Evolutionary conservation across 1,140 invertebrate genomes (phyloP).

Genomic region (Plutomurus gul): DNA sequence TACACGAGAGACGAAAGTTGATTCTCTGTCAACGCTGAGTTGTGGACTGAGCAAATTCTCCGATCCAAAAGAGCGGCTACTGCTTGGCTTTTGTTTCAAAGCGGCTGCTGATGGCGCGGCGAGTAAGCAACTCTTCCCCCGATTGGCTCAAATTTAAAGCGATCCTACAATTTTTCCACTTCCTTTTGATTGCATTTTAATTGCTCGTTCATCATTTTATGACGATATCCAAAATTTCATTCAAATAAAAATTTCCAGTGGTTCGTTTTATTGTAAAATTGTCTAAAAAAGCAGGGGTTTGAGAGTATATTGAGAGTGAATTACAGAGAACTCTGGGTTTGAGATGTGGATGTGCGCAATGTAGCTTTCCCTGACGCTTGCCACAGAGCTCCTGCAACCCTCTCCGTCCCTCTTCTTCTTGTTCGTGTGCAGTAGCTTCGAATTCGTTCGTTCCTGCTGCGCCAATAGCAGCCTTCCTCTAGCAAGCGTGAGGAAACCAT

Average conservation of each 20-base stretch:
- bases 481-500: no score
- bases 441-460: no score
- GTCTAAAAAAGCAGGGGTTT: slow-evolving; percentile 45
- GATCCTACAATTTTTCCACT: slow-evolving; percentile 25
- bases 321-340: slow-evolving; percentile 41
- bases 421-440: not conserved
- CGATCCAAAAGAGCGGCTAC: slow-evolving; percentile 38
- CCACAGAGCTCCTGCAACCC: not conserved
- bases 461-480: no score
- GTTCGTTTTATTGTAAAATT: slow-evolving; percentile 13
- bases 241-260: not conserved
- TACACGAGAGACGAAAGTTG: not conserved
- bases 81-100: slow-evolving; percentile 44
- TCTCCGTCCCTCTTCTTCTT: not conserved
- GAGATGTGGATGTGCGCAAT: slow-evolving; percentile 33
- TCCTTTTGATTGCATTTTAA: not conserved
- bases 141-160: slow-evolving; percentile 36
- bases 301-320: slow-evolving; percentile 35
- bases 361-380: not conserved
- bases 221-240: not conserved
- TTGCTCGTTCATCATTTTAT: slow-evolving; percentile 1
- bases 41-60: slow-evolving; percentile 17
- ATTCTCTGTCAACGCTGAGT: slow-evolving; percentile 17
- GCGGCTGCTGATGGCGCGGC: slow-evolving; percentile 31
- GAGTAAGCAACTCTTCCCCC: slow-evolving; percentile 1